Evolutionary conservation across 2,888 invertebrate genomes (phyloP).

Genomic region (Diplazon laetatorius): DNA sequence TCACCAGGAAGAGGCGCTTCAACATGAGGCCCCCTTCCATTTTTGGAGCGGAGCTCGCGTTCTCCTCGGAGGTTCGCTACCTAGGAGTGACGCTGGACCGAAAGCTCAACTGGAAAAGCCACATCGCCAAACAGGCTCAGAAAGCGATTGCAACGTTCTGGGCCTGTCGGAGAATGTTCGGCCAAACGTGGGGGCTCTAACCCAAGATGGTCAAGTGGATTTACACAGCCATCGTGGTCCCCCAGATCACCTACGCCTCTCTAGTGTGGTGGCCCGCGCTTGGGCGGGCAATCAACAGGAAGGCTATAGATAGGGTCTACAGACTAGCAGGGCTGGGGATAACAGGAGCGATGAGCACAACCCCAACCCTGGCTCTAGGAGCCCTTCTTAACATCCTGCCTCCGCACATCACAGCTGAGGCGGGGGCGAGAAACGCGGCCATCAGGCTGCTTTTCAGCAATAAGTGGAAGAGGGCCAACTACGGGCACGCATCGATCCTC

Average conservation of each 20-base stretch:
- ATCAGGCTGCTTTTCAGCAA: background rate
- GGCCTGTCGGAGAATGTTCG: slow-evolving; percentile 55
- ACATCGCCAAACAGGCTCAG: slow-evolving; percentile 27
- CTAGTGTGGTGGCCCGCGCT: slow-evolving; percentile 55
- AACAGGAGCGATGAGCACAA: slow-evolving; percentile 44
- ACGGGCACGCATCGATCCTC: slow-evolving; percentile 1
- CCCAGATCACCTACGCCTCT: slow-evolving; percentile 43
- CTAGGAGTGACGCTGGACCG: background rate
- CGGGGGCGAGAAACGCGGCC: background rate
- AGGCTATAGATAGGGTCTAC: slow-evolving; percentile 19
- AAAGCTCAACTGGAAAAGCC: slow-evolving; percentile 35
- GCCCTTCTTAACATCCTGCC: slow-evolving; percentile 16
- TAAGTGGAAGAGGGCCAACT: background rate
- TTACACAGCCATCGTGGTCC: slow-evolving; percentile 58
- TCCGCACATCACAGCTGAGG: slow-evolving; percentile 15
- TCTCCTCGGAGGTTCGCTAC: background rate
- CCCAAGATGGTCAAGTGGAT: slow-evolving; percentile 59
- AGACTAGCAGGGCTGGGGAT: slow-evolving; percentile 49
- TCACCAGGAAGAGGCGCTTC: background rate
- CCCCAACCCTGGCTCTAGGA: slow-evolving; percentile 21
- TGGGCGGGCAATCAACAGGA: background rate
- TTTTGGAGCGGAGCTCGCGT: background rate
- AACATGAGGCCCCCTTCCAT: background rate
- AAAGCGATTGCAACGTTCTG: slow-evolving; percentile 39
- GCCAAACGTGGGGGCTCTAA: slow-evolving; percentile 42